Evolutionary conservation across 2,797 vertebrate species (phyloP).

Genomic region (Neosilurus mollespiculum): DNA sequence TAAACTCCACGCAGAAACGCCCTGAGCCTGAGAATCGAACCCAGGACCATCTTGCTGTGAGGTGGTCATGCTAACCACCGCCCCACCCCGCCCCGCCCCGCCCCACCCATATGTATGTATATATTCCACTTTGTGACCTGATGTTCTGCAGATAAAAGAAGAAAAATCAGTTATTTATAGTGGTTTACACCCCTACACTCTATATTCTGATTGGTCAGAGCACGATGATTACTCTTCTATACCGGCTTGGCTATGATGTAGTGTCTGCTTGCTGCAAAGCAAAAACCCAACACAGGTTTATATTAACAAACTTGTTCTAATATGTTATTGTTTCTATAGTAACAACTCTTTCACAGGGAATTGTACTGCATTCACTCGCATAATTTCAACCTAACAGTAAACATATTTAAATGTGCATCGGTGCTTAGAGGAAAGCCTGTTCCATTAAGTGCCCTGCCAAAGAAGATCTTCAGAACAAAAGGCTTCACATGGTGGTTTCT

Average conservation of each 20-base stretch:
- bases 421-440: background rate
- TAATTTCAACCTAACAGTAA: background rate
- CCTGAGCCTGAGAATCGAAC: no score
- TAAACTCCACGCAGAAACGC: no score
- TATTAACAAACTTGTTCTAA: background rate
- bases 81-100: no score
- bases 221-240: background rate
- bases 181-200: no score
- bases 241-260: background rate
- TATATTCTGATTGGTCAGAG: background rate
- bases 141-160: background rate
- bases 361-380: background rate
- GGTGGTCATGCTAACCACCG: no score
- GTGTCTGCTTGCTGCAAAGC: background rate
- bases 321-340: background rate
- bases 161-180: background rate
- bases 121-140: background rate
- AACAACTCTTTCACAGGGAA: background rate
- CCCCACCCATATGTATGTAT: no score
- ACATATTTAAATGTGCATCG: background rate
- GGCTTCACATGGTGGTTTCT: background rate
- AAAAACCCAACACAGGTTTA: constrained; percentile 1
- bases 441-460: background rate
- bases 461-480: background rate
- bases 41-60: no score